Evolutionary conservation across 1,140 invertebrate species (phyloP).

Genomic region (Zaprionus tsacasi): DNA sequence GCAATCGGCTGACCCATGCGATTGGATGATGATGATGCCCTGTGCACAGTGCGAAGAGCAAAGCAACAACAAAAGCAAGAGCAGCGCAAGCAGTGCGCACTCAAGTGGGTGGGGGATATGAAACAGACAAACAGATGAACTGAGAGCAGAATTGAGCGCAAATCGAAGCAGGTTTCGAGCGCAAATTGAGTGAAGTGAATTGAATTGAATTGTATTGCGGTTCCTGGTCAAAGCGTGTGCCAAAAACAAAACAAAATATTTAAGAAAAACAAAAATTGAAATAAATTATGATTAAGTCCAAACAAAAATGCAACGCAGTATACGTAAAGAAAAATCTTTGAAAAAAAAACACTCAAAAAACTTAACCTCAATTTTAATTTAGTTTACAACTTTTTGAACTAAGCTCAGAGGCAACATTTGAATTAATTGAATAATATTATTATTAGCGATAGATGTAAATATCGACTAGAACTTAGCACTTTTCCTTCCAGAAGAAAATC

Average conservation of each 20-base stretch:
- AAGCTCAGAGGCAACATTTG: slow-evolving; percentile 43
- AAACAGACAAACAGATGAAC: slow-evolving; percentile 34
- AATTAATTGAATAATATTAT: slow-evolving; percentile 19
- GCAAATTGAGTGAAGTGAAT: slow-evolving; percentile 40
- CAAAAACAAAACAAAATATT: slow-evolving; percentile 51
- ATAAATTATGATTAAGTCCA: slow-evolving; percentile 50
- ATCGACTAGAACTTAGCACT: slow-evolving; percentile 54
- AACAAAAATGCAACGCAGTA: slow-evolving; percentile 75
- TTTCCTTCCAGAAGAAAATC: slow-evolving; percentile 67
- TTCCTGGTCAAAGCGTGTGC: slow-evolving; percentile 58
- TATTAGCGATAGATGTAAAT: slow-evolving; percentile 56
- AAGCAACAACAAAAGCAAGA: slow-evolving; percentile 39
- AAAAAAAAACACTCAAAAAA: slow-evolving; percentile 20
- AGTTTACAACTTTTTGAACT: slow-evolving; percentile 11
- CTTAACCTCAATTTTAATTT: slow-evolving; percentile 49
- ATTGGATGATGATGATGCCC: slow-evolving; percentile 42
- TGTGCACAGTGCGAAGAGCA: slow-evolving; percentile 21
- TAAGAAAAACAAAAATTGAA: slow-evolving; percentile 45
- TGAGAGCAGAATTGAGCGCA: slow-evolving; percentile 48
- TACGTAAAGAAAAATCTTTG: slow-evolving; percentile 65
- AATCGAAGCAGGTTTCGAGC: slow-evolving; percentile 19
- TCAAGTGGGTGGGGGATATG: slow-evolving; percentile 52
- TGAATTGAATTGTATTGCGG: slow-evolving; percentile 28
- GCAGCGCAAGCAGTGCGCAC: neutral
- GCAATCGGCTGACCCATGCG: slow-evolving; percentile 54